Percentiles rank a stretch among this genome's conserved stretches.
Evolutionary conservation across 2,888 invertebrate genomes (phyloP).

Genomic region (Podabrus alpinus): DNA sequence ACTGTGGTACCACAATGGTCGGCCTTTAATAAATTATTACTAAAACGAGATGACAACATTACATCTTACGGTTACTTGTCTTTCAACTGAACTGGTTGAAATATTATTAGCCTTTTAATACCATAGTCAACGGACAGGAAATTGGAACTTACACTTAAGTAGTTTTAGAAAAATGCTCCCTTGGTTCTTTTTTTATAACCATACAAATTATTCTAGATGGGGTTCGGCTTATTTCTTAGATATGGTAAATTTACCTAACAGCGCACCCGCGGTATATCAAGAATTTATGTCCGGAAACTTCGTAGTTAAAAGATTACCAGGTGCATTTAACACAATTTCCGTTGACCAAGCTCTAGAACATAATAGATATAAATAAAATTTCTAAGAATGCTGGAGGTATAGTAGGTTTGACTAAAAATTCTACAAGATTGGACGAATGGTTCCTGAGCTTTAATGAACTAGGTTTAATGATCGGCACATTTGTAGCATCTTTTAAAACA

Average conservation of each 20-base stretch:
- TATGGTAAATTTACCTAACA: background rate
- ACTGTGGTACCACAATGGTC: constrained; percentile 8
- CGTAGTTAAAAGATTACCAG: background rate
- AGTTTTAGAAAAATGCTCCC: constrained; percentile 30
- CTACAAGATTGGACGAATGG: too few relatives aligned
- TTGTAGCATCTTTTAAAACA: too few relatives aligned
- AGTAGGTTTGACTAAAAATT: constrained; percentile 25
- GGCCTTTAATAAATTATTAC: background rate
- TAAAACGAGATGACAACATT: background rate
- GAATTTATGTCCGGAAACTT: background rate
- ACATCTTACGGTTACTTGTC: background rate
- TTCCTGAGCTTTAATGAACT: constrained; percentile 25
- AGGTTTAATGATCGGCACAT: constrained; percentile 15
- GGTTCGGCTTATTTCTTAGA: constrained; percentile 5
- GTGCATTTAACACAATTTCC: constrained; percentile 19
- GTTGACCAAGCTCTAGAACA: constrained; percentile 30
- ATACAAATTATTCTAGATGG: constrained; percentile 10
- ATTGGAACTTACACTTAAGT: constrained; percentile 24
- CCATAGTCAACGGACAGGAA: constrained; percentile 19
- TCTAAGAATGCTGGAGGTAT: constrained; percentile 7
- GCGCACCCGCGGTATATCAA: background rate
- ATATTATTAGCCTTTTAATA: constrained; percentile 15
- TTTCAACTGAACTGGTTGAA: background rate
- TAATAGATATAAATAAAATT: constrained; percentile 11
- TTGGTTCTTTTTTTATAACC: constrained; percentile 26